Evolutionary conservation across 2,888 invertebrate species (phyloP).

Genomic region (Orthonevra nobilis): DNA sequence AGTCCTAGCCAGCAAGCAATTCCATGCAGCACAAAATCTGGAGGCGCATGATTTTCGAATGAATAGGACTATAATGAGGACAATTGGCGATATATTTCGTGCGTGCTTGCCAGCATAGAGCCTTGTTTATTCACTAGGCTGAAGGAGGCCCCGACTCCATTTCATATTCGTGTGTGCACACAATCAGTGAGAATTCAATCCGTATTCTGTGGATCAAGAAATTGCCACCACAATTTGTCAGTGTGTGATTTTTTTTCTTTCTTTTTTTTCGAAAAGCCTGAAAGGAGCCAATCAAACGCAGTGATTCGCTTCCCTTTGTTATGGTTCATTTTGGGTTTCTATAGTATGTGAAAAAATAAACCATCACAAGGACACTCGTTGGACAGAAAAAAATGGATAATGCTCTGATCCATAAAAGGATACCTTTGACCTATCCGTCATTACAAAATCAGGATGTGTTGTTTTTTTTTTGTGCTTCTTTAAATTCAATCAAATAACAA

Average conservation of each 20-base stretch:
- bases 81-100: conserved; percentile 71
- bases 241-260: conserved; percentile 14
- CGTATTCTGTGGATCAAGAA: conserved; percentile 68
- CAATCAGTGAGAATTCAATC: conserved; percentile 68
- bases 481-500: conserved; percentile 23
- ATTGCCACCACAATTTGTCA: conserved; percentile 69
- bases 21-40: conserved; percentile 16
- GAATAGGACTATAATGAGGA: conserved; percentile 72
- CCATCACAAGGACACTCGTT: conserved; percentile 34
- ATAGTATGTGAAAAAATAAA: too few species aligned
- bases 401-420: conserved; percentile 39
- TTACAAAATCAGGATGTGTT: too few species aligned
- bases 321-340: conserved; percentile 16
- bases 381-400: not conserved
- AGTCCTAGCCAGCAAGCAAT: too few species aligned
- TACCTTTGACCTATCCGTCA: not conserved
- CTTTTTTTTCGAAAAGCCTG: conserved; percentile 45
- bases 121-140: conserved; percentile 52
- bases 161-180: conserved; percentile 36
- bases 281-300: conserved; percentile 67
- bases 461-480: conserved; percentile 1
- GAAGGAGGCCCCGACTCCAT: not conserved
- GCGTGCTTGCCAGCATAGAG: conserved; percentile 53
- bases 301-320: conserved; percentile 27
- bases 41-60: conserved; percentile 58